Conservation (phyloP, 1,140 invertebrate genomes). For the Euura saliciscinereae region DNA sequence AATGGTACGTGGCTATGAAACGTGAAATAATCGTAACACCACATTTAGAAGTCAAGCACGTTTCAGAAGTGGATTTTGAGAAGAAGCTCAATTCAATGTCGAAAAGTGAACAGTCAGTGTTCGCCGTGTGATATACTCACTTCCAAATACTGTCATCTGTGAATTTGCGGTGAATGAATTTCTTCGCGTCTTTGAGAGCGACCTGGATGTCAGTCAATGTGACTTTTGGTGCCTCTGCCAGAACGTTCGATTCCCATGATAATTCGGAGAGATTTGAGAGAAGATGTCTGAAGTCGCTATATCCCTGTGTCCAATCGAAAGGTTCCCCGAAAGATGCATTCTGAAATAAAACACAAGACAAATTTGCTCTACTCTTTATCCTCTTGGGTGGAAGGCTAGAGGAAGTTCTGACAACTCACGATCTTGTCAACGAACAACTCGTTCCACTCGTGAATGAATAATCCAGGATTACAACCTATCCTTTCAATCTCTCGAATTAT, state of each 20-base stretch:
- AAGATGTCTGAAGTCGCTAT: conserved; percentile 42
- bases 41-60: too few species aligned
- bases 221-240: not conserved
- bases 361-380: not conserved
- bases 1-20: too few species aligned
- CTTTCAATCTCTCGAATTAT: conserved; percentile 45
- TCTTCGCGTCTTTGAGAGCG: not conserved
- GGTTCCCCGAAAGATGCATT: not conserved
- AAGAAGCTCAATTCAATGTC: too few species aligned
- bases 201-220: not conserved
- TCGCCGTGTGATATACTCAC: not conserved
- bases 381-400: not conserved
- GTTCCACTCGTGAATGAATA: conserved; percentile 47
- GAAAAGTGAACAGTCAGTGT: too few species aligned
- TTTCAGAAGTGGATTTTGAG: too few species aligned
- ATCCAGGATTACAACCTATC: conserved; percentile 40
- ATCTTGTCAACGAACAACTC: not conserved
- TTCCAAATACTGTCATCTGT: not conserved
- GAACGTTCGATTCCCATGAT: not conserved
- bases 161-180: not conserved
- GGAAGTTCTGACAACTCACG: not conserved
- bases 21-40: too few species aligned
- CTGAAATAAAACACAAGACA: not conserved
- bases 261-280: conserved; percentile 26
- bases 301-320: conserved; percentile 51